phyloP scores from a whole-genome alignment of 1,140 invertebrate species.

The Pteromalus puparum region DNA sequence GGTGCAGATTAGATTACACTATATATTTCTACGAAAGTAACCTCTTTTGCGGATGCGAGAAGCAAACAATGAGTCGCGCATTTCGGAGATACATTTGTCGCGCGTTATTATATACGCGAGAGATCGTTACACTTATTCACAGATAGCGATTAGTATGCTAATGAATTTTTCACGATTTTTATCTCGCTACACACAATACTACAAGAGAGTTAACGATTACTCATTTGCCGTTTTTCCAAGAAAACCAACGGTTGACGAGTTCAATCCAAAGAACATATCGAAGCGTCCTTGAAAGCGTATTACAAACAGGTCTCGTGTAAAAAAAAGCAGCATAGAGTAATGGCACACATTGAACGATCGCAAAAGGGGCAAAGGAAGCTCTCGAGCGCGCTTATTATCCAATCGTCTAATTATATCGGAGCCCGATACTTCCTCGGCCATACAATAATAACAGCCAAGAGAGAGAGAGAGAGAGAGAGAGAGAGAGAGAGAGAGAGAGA shows the following conservation, averaged over 20 bases:
- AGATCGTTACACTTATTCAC: not conserved
- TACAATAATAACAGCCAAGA: slow-evolving; percentile 57
- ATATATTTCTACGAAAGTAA: not conserved
- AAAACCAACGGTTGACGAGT: not conserved
- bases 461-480: not conserved
- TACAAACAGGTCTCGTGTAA: not conserved
- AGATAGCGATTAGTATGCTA: slow-evolving; percentile 1
- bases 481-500: too few relatives aligned
- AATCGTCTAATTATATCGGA: slow-evolving; percentile 62
- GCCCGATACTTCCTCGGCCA: slow-evolving; percentile 55
- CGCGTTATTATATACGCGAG: too few relatives aligned
- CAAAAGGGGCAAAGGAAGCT: slow-evolving; percentile 39
- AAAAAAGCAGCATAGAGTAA: slow-evolving; percentile 20
- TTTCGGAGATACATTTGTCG: not conserved
- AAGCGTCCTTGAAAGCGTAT: not conserved
- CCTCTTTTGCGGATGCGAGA: not conserved
- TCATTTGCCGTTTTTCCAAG: not conserved
- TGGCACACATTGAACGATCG: slow-evolving; percentile 2
- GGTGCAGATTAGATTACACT: slow-evolving; percentile 43
- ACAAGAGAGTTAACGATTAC: not conserved
- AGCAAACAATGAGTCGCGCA: not conserved
- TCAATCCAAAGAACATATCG: too few relatives aligned
- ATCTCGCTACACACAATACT: too few relatives aligned
- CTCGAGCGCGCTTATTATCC: slow-evolving; percentile 55
- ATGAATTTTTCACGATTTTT: slow-evolving; percentile 5